phyloP scores from a whole-genome alignment of 2,113 vertebrate species.

The Rhinichthys klamathensis region DNA sequence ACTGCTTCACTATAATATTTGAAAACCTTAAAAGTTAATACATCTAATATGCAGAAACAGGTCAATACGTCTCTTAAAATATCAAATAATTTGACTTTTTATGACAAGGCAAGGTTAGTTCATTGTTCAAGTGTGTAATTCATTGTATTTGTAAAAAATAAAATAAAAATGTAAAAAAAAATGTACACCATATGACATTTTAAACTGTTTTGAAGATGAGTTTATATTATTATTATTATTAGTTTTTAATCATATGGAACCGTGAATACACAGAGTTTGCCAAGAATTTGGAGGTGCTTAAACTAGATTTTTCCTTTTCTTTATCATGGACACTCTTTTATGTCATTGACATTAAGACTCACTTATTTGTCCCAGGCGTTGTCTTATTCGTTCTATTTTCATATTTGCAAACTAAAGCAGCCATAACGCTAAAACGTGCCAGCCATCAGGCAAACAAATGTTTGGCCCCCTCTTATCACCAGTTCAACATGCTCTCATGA shows the following conservation, averaged over 20 bases:
- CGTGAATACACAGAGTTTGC: not conserved
- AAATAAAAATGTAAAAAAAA: too few relatives aligned
- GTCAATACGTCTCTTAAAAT: too few relatives aligned
- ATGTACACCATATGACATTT: too few relatives aligned
- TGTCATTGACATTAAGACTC: not conserved
- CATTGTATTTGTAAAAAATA: too few relatives aligned
- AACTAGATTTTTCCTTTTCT: not conserved
- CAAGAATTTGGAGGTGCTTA: not conserved
- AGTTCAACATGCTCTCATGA: slow-evolving; percentile 42
- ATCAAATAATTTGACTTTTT: too few relatives aligned
- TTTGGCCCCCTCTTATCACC: slow-evolving; percentile 51
- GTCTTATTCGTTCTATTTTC: not conserved
- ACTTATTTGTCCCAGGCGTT: not conserved
- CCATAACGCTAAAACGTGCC: not conserved
- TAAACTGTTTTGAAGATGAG: too few relatives aligned
- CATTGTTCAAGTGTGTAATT: too few relatives aligned
- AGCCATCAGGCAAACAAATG: slow-evolving; percentile 49
- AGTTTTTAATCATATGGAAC: not conserved
- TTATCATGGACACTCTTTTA: not conserved
- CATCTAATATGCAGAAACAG: not conserved
- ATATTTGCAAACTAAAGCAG: not conserved
- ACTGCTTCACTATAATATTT: not conserved
- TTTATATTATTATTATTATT: too few relatives aligned
- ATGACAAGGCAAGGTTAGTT: too few relatives aligned
- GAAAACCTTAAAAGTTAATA: not conserved